phyloP scores from a whole-genome alignment of 2,797 vertebrate genomes.

The Gephyroberyx darwinii region DNA sequence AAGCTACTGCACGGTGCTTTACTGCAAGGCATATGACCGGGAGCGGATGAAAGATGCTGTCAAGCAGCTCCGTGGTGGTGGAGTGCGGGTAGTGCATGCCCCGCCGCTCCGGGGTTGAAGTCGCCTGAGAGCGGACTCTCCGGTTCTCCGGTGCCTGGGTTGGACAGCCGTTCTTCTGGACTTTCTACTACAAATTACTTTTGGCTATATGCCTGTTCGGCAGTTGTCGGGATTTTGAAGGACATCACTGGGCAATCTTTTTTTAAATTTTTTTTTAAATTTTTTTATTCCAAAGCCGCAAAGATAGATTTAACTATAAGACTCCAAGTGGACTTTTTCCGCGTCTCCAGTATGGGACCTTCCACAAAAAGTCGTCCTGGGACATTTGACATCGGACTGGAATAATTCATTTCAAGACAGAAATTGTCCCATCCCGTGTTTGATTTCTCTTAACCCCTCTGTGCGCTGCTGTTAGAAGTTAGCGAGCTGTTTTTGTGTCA shows the following conservation, averaged over 20 bases:
- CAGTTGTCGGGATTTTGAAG: constrained; percentile 49
- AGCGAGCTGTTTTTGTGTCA: constrained; percentile 53
- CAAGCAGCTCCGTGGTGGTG: constrained; percentile 71
- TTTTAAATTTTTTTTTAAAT: constrained; percentile 31
- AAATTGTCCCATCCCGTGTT: constrained; percentile 34
- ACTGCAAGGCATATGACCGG: constrained; percentile 60
- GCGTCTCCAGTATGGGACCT: constrained; percentile 69
- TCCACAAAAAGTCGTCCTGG: constrained; percentile 57
- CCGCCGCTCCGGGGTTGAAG: constrained; percentile 54
- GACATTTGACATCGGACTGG: constrained; percentile 75
- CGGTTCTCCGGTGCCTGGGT: constrained; percentile 59
- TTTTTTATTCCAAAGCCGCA: constrained; percentile 32
- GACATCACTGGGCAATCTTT: constrained; percentile 51
- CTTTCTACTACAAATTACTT: constrained; percentile 62
- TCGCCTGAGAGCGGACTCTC: constrained; percentile 53
- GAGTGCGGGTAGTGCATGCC: constrained; percentile 75
- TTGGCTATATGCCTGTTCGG: constrained; percentile 28
- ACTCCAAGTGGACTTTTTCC: constrained; percentile 61
- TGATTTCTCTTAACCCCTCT: constrained; percentile 28
- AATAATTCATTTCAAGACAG: constrained; percentile 64
- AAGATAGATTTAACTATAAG: constrained; percentile 32
- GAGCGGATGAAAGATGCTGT: constrained; percentile 74
- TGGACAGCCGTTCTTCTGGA: constrained; percentile 65
- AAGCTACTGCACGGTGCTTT: constrained; percentile 44
- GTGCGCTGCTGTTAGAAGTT: constrained; percentile 36